Evolutionary conservation across 2,888 invertebrate genomes (phyloP).

Genomic region (Chirona hameri): DNA sequence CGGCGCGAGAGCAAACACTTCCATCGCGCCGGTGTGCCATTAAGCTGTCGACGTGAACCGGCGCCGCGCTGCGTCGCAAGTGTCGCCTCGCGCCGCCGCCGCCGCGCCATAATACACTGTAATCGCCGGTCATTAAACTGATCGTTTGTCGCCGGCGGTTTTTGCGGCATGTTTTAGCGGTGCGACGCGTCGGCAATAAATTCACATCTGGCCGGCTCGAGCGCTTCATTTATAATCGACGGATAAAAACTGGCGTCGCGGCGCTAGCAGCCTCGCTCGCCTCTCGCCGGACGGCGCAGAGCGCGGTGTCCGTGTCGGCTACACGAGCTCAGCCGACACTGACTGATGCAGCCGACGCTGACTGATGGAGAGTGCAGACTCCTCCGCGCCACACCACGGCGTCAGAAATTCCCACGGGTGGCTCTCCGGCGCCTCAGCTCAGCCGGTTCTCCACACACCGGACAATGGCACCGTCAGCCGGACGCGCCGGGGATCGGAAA

Average conservation of each 20-base stretch:
- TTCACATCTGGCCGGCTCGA: background rate
- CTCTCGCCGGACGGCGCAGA: background rate
- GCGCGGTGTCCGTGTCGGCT: background rate
- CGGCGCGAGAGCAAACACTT: background rate
- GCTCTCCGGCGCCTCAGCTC: too few relatives aligned
- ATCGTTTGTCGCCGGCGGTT: constrained; percentile 1
- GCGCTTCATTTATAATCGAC: constrained; percentile 14
- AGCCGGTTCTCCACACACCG: too few relatives aligned
- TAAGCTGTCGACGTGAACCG: background rate
- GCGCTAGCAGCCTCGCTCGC: background rate
- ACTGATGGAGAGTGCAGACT: too few relatives aligned
- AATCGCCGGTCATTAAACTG: constrained; percentile 5
- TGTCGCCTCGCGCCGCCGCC: background rate
- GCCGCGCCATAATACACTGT: background rate
- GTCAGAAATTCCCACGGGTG: too few relatives aligned
- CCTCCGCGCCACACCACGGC: too few relatives aligned
- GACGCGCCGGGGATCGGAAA: background rate
- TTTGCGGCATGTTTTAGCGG: background rate
- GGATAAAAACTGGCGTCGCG: background rate
- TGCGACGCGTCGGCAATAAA: background rate
- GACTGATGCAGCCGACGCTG: too few relatives aligned
- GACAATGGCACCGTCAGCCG: too few relatives aligned
- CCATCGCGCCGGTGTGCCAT: background rate
- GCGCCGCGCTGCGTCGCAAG: background rate
- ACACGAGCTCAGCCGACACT: too few relatives aligned